Evolutionary conservation across 2,797 vertebrate genomes (phyloP).

Genomic region (Bryconaethiops microstoma): DNA sequence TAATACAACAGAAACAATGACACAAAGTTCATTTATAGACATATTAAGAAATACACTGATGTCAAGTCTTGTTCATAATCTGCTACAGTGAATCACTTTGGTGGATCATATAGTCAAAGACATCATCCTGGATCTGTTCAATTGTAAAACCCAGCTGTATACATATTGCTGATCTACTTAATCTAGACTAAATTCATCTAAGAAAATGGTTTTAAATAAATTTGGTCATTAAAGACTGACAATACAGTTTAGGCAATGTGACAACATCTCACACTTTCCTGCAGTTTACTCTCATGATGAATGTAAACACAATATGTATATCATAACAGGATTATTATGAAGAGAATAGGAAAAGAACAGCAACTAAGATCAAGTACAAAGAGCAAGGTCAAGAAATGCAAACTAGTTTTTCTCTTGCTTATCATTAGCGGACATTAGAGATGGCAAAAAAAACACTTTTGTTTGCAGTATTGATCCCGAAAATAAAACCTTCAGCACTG

Average conservation of each 20-base stretch:
- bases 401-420: neutral
- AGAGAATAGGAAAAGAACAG: neutral
- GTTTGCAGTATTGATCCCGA: neutral
- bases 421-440: neutral
- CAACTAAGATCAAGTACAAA: neutral
- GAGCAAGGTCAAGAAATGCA: constrained; percentile 1
- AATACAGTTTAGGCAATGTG: neutral
- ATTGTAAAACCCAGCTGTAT: neutral
- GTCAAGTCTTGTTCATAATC: neutral
- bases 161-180: constrained; percentile 18
- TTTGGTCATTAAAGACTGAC: neutral
- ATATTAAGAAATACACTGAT: neutral
- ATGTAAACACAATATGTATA: neutral
- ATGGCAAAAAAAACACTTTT: no score
- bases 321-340: neutral
- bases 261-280: neutral
- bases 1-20: constrained; percentile 17
- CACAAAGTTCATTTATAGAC: constrained; percentile 1
- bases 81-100: neutral
- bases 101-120: constrained; percentile 7
- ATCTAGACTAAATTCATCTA: neutral
- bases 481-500: neutral
- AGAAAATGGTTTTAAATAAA: neutral
- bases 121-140: constrained; percentile 1
- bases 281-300: constrained; percentile 1